Base-by-base conservation (phyloP, 2,888 invertebrate genomes). In the Incurvaria masculella region DNA sequence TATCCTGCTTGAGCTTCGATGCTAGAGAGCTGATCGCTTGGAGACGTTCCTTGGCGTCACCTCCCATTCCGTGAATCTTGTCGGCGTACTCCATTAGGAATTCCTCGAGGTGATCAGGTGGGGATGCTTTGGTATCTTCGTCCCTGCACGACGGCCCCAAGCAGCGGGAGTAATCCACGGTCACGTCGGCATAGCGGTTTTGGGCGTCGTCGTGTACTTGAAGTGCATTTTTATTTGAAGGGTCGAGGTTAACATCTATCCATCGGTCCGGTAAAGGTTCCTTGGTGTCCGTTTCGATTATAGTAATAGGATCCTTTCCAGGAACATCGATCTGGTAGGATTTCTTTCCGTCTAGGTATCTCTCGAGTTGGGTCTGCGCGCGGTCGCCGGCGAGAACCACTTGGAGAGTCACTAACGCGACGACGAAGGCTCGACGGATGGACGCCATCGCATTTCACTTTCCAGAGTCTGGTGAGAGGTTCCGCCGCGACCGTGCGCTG, bases 21-120 rank as follows among this genome's bases (percentile, higher is more conserved):
- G 74, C 76, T 46, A 78, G 62, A 21, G 71, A 72, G 21, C 64
- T 69, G 14, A 74, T 74, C 5, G 76, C 78, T 59, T 78, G 71
- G 6, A 78, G 54, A 5, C 73, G 69, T 50, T 79, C 78, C 51
- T 66, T 70, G 1, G 69, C 62, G 52, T 69, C 65, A 49, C 74
- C 71, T 38, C 65, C 64, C 45, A 68, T 71, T 55, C 73, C 71
- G 49, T 73, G 83, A 1, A 83, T 64, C 60, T 81, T 83, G 16
- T 80, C 82, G 1, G 83, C 79, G 58, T 85, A 85, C 26, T 81
- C 79, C 52, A 81, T 69, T 47, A 85, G 71, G 56, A 83, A 82
- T 55, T 85, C 83, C 52, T 85, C 82, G 17, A 85, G 63, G 41
- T 81, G 79, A 51, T 83, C 82, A 2, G 85, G 82, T 1, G 76